Base-by-base conservation (phyloP, 2,797 vertebrate species). In the Caiman crocodilus region DNA sequence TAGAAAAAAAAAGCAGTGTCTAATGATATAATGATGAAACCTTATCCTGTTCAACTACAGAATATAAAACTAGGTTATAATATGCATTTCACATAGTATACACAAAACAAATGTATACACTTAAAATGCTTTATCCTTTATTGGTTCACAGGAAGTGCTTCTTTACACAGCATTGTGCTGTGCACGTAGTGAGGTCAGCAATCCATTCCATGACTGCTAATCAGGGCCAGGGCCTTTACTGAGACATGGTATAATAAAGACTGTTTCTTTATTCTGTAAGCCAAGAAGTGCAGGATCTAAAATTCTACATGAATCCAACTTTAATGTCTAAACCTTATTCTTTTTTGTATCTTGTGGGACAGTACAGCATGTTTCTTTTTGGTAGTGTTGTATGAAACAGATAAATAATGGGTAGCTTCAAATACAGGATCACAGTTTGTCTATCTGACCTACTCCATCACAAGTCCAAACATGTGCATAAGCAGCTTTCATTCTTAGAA, bases 401-500 rank as follows among this genome's bases (percentile, higher is more conserved):
- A 88, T 69, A 85, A 96, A 90, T 23, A 75, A 28, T 87, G 75
- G 59, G 75, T 32, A 79, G 21, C 65, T 96, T 88, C 88, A 78
- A 95, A 84, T 57, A 30, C 20, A 30, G 23, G 28, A 87, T 90
- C 82, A 79, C 79, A 76, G 84, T 90, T 96, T 89, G 81, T 17
- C 20, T 69, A 69, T 32, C 21, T 69, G 65, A 35, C 10, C 18
- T 69, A 32, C 13, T 69, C 30, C 35, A 58, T n/a, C 28, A 63
- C 71, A 50, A 63, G 50, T 81, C 94, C 65, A 89, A 87, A 89
- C 65, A 89, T 1, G 4, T 79, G 58, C 28, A 30, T 55, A 88
- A 92, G 26, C 74, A 94, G 76, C 56, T 84, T 77, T 73, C 32
- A 32, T 89, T 92, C 91, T 92, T 77, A 92, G 84, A 65, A 90